A percentile compares a stretch with the other conserved stretches of the same genome.
These are phyloP conservation scores for Coelopa frigida DNA, from an alignment of 1,140 invertebrate genomes.

Conservation along the genomic window DNA sequence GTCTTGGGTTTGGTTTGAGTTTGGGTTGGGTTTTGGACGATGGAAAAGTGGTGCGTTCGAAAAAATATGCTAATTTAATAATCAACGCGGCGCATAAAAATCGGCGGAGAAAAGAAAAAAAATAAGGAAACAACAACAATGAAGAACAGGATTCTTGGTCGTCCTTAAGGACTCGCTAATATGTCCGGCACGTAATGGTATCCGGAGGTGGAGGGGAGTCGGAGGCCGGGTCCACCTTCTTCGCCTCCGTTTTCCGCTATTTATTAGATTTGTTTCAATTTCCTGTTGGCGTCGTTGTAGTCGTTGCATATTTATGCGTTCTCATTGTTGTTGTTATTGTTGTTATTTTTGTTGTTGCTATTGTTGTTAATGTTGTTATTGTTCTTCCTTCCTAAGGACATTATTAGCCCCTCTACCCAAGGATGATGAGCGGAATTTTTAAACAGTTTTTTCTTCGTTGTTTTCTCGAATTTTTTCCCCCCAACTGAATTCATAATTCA, in stretches of 20 bases:
- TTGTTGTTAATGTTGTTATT: constrained; percentile 1
- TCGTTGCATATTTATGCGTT: constrained; percentile 14
- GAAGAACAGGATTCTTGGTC: background rate
- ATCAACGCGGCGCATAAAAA: constrained; percentile 23
- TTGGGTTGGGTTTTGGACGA: background rate
- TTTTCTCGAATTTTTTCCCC: constrained; percentile 2
- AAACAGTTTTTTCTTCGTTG: constrained; percentile 2
- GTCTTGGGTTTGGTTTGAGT: too few species aligned
- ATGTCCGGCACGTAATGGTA: constrained; percentile 8
- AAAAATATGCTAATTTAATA: constrained; percentile 42
- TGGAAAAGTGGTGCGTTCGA: too few species aligned
- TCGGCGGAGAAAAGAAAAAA: too few species aligned
- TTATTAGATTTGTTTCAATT: constrained; percentile 42
- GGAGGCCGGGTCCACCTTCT: too few species aligned
- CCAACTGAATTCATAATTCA: constrained; percentile 14
- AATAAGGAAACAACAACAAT: background rate
- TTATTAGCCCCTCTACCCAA: background rate
- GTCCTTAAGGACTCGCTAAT: constrained; percentile 1
- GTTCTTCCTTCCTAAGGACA: background rate
- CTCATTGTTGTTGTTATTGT: background rate
- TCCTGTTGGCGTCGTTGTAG: constrained; percentile 18
- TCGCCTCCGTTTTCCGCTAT: constrained; percentile 39
- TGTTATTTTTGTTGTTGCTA: background rate
- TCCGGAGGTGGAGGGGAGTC: constrained; percentile 15
- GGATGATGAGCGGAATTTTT: constrained; percentile 1